Conservation (phyloP, 2,888 invertebrate genomes). For the Unio delphinus region DNA sequence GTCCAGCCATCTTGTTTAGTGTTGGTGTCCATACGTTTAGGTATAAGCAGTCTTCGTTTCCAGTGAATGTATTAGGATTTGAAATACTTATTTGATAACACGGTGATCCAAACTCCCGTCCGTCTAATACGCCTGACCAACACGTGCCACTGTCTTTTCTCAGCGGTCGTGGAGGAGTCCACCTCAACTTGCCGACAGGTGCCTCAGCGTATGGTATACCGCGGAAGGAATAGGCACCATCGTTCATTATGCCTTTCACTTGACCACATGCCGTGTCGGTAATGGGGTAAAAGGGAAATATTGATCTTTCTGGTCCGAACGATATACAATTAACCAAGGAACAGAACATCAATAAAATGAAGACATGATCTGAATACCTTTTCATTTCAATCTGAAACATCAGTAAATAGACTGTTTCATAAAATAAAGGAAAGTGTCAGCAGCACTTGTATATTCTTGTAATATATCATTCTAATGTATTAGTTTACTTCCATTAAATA, state of each 20-base stretch:
- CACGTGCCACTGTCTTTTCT: conserved; percentile 29
- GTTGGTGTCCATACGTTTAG: conserved; percentile 62
- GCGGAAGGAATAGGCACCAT: conserved; percentile 37
- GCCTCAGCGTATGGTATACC: conserved; percentile 46
- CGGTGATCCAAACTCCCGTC: conserved; percentile 30
- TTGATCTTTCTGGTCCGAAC: no score
- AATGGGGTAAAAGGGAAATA: not conserved
- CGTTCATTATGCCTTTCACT: conserved; percentile 29
- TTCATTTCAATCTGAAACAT: no score
- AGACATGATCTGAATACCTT: no score
- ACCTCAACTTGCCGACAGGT: conserved; percentile 33
- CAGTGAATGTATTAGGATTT: conserved; percentile 24
- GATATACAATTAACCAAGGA: no score
- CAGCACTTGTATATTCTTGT: no score
- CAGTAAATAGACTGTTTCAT: no score
- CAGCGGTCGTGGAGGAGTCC: conserved; percentile 35
- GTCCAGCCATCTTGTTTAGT: conserved; percentile 34
- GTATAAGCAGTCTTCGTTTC: conserved; percentile 38
- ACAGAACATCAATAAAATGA: no score
- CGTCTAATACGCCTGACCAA: conserved; percentile 41
- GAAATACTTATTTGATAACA: conserved; percentile 41
- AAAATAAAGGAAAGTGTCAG: no score
- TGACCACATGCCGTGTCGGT: conserved; percentile 42
- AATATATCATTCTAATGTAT: no score
- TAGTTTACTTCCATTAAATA: no score